Conservation (phyloP, 2,113 vertebrate species). For the Platysternon megacephalum region DNA sequence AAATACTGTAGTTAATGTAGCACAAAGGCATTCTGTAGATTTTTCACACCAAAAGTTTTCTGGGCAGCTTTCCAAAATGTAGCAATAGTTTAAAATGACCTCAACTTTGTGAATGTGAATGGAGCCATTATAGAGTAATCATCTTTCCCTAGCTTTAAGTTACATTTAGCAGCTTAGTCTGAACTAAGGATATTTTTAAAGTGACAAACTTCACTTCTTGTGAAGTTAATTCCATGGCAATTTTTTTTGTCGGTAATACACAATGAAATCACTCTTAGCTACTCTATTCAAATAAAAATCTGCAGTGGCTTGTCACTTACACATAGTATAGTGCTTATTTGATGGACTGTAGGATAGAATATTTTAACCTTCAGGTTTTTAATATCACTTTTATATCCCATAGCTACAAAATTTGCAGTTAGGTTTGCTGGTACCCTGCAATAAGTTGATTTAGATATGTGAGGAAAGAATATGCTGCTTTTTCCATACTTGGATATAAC, state of each 20-base stretch:
- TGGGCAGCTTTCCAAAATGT: constrained; percentile 61
- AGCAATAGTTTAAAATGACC: constrained; percentile 52
- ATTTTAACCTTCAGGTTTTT: not conserved
- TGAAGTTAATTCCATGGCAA: constrained; percentile 43
- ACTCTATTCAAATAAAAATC: not conserved
- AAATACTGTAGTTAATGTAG: constrained; percentile 56
- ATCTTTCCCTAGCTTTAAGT: constrained; percentile 42
- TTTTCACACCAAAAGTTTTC: constrained; percentile 65
- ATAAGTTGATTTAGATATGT: not conserved
- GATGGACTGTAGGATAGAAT: not conserved
- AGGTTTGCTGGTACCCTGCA: not conserved
- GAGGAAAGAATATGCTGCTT: not conserved
- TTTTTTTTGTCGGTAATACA: not conserved
- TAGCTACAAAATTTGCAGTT: not conserved
- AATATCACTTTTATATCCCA: not conserved
- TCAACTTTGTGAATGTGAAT: constrained; percentile 49
- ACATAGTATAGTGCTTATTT: not conserved
- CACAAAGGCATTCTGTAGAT: constrained; percentile 36
- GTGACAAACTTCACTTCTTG: constrained; percentile 12
- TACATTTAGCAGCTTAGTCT: constrained; percentile 2
- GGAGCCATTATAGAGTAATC: constrained; percentile 43
- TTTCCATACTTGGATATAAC: not conserved
- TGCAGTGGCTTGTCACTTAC: not conserved
- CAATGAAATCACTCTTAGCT: not conserved
- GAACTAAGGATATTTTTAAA: not conserved